Base-by-base conservation (phyloP, 1,140 invertebrate genomes). In the Drosophila tristis region DNA sequence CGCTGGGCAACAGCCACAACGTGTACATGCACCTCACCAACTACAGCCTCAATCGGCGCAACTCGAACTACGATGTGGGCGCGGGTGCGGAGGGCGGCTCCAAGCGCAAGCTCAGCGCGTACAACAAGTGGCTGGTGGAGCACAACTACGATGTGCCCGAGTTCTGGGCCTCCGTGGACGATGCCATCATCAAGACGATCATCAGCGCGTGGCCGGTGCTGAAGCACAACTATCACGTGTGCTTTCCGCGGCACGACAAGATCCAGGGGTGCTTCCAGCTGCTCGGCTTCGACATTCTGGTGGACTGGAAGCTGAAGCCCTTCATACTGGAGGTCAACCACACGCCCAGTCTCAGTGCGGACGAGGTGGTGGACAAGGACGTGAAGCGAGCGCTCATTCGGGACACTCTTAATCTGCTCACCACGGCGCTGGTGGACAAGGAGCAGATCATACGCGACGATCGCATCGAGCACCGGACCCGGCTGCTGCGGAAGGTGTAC, bases 21-120 rank as follows among this genome's bases (percentile, higher is more conserved):
- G 94, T 97, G 26, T 99, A 95, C 90, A 99, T 99, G 97, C 98
- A 99, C 92, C 93, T 99, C 59, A 99, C 98, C 0, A 99, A 99
- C 93, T 99, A 99, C 91, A 96, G 97, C 0, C 94, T 99, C 0
- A 99, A 99, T 92, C 99, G 98, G 76, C 96, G 97, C 77, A 97
- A 96, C 82, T 93, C 95, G 43, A 95, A 96, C 61, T 98, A 96
- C 81, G 77, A 87, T 63, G 51, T 77, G 5, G 87, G 86, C 23
- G 73, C 65, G 20, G 94, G 90, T 25, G 94, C 95, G 9, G 95
- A 97, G 80, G 94, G 94, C 1, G 97, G 97, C 6, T 97, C 96
- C 77, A 98, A 98, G 93, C 95, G 97, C 76, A 96, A 96, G 90
- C 95, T 98, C 89, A 95, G 95, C 57, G 96, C 96, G 48, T 93